These are phyloP conservation scores for Myotis daubentonii DNA, from an alignment of 2,797 vertebrate genomes.

Conservation along the genomic window DNA sequence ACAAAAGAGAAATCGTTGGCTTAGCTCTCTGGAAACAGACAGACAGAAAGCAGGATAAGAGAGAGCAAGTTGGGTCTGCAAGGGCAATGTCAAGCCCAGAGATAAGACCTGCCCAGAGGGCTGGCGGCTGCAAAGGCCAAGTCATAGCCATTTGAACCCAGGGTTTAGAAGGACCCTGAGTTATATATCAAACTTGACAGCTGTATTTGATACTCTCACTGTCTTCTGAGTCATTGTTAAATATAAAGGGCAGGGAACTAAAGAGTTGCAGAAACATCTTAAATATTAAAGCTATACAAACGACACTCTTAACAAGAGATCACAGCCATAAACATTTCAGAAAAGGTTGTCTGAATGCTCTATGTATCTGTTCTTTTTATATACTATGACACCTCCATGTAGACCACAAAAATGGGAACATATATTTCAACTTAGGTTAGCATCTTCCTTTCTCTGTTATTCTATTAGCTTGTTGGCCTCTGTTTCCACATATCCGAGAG, in stretches of 20 bases:
- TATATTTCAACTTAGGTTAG: background rate
- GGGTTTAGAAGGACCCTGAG: constrained; percentile 25
- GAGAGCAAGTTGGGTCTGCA: background rate
- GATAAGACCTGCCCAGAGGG: background rate
- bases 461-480: background rate
- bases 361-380: constrained; percentile 55
- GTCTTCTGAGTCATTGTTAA: constrained; percentile 61
- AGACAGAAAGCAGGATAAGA: constrained; percentile 34
- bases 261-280: constrained; percentile 58
- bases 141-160: background rate
- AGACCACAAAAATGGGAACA: constrained; percentile 13
- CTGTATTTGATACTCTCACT: constrained; percentile 52
- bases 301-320: constrained; percentile 59
- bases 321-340: constrained; percentile 56
- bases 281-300: constrained; percentile 71
- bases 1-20: constrained; percentile 32
- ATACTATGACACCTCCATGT: constrained; percentile 30
- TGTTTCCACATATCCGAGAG: background rate
- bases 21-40: constrained; percentile 44
- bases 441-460: background rate
- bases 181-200: constrained; percentile 61
- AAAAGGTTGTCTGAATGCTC: constrained; percentile 60
- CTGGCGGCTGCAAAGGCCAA: background rate
- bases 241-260: constrained; percentile 55
- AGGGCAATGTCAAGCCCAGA: background rate